Conservation (phyloP, 2,113 vertebrate species). For the Tapirus terrestris region DNA sequence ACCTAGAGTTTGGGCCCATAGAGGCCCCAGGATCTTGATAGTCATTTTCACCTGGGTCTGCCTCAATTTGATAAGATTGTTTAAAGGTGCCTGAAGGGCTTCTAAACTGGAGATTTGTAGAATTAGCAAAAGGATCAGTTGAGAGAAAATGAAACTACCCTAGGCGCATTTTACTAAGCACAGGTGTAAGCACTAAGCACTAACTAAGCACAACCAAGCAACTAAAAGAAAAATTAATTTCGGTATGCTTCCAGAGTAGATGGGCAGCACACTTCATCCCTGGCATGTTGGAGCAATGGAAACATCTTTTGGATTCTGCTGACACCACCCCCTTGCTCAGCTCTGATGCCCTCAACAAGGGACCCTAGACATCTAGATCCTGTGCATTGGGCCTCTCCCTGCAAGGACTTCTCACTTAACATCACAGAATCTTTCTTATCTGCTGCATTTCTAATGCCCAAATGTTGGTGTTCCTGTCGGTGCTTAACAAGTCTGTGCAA, state of each 20-base stretch:
- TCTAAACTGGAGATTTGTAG: not conserved
- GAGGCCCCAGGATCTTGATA: not conserved
- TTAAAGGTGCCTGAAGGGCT: not conserved
- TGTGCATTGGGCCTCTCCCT: not conserved
- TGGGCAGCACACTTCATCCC: accelerated
- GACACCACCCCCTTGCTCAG: accelerated
- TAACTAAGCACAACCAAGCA: no score
- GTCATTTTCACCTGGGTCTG: not conserved
- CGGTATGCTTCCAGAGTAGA: no score
- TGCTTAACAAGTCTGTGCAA: not conserved
- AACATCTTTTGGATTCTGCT: not conserved
- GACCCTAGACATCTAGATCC: not conserved
- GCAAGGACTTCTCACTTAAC: no score
- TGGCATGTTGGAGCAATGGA: not conserved
- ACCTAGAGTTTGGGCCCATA: not conserved
- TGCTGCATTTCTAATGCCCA: not conserved
- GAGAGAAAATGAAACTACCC: not conserved
- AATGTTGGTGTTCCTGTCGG: not conserved
- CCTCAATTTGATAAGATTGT: not conserved
- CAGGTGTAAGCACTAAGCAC: not conserved
- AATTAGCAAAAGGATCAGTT: not conserved
- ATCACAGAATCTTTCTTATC: not conserved
- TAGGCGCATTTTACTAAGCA: not conserved
- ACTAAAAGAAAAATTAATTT: not conserved
- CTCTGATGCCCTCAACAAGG: accelerated